These are phyloP conservation scores for Parauchenoglanis ngamensis DNA, from an alignment of 2,797 vertebrate species.

Conservation along the genomic window DNA sequence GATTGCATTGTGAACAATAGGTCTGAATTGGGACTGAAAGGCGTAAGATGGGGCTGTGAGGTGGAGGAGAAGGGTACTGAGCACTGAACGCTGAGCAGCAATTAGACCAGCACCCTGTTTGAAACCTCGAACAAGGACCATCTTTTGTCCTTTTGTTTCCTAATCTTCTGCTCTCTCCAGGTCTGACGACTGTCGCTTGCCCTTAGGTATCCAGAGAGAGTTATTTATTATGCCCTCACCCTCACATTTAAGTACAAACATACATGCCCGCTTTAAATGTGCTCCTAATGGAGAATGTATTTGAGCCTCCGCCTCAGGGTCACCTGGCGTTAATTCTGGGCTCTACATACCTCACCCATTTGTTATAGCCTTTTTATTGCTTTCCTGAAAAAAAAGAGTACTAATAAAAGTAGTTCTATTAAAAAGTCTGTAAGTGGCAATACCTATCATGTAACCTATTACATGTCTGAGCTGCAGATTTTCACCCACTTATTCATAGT, in stretches of 20 bases:
- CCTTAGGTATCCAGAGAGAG: conserved; percentile 42
- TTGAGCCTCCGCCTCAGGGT: conserved; percentile 25
- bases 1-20: conserved; percentile 19
- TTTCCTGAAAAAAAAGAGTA: not conserved
- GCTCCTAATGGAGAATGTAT: not conserved
- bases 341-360: not conserved
- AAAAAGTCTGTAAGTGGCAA: not conserved
- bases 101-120: conserved; percentile 53
- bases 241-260: conserved; percentile 33
- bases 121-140: conserved; percentile 39
- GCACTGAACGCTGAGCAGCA: conserved; percentile 35
- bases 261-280: conserved; percentile 22
- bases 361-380: conserved; percentile 28
- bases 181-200: conserved; percentile 22
- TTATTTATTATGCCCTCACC: conserved; percentile 53
- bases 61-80: conserved; percentile 38
- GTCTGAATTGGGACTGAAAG: conserved; percentile 25
- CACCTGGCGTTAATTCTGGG: not conserved
- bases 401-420: not conserved
- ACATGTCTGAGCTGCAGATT: not conserved
- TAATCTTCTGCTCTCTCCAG: conserved; percentile 46
- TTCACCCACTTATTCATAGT: not conserved
- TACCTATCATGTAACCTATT: not conserved
- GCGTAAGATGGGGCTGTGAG: conserved; percentile 12
- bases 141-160: conserved; percentile 58